phyloP scores from a whole-genome alignment of 2,797 vertebrate species.

The Rhyacichthys aspro region DNA sequence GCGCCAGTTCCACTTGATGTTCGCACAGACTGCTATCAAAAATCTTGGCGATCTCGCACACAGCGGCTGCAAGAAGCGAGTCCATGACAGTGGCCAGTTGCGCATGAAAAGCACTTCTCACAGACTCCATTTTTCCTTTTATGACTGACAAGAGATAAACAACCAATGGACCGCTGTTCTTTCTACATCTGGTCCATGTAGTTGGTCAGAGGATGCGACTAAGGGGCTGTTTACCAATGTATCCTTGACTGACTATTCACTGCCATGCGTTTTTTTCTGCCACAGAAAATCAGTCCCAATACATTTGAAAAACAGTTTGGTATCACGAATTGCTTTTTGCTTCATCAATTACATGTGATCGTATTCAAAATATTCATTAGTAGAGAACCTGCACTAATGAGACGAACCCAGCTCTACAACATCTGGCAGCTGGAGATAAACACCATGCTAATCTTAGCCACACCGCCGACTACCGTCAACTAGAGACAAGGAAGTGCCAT shows the following conservation, averaged over 20 bases:
- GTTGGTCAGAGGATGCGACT: background rate
- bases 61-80: slow-evolving; percentile 74
- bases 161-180: slow-evolving; percentile 6
- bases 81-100: slow-evolving; percentile 80
- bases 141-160: background rate
- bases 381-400: no score
- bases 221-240: background rate
- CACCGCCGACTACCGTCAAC: slow-evolving; percentile 45
- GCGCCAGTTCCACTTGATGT: slow-evolving; percentile 74
- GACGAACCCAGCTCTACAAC: no score
- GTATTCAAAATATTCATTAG: no score
- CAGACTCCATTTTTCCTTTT: slow-evolving; percentile 64
- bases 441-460: slow-evolving; percentile 12
- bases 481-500: slow-evolving; percentile 22
- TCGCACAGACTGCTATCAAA: slow-evolving; percentile 77
- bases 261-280: no score
- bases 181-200: background rate
- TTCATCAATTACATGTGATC: no score
- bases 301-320: no score
- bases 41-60: slow-evolving; percentile 79
- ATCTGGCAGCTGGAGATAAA: background rate
- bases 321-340: no score
- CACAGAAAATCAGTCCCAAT: no score
- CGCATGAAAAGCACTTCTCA: slow-evolving; percentile 70
- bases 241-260: no score